Evolutionary conservation across 1,140 invertebrate genomes (phyloP).

Genomic region (Camponotus floridanus): DNA sequence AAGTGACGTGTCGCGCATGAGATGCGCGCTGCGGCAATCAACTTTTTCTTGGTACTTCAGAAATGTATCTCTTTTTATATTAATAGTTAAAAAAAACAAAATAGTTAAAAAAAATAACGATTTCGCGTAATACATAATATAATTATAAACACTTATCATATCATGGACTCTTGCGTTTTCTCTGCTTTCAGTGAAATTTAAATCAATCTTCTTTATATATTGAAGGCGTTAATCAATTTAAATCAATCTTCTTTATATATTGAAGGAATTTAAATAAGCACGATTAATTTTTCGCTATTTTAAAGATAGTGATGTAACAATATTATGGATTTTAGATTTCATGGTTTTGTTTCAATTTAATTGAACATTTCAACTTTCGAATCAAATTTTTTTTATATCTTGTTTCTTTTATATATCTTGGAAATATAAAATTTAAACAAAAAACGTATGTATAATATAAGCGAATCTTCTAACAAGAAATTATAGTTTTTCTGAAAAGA

Average conservation of each 20-base stretch:
- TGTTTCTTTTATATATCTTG: background rate
- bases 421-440: conserved; percentile 13
- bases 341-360: background rate
- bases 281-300: too few relatives aligned
- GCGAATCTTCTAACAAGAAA: background rate
- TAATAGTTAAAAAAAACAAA: background rate
- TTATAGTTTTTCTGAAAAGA: background rate
- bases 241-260: too few relatives aligned
- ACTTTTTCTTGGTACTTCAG: background rate
- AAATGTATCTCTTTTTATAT: background rate
- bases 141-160: background rate
- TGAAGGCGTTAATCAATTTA: too few relatives aligned
- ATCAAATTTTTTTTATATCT: background rate
- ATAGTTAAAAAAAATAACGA: background rate
- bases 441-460: background rate
- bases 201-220: too few relatives aligned
- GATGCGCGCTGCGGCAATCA: background rate
- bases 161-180: background rate
- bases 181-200: too few relatives aligned
- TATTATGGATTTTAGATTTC: background rate
- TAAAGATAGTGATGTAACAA: too few relatives aligned
- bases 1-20: background rate
- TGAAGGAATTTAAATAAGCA: too few relatives aligned
- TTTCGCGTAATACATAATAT: background rate
- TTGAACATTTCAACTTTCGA: background rate